These are phyloP conservation scores for Artemia sinica DNA, from an alignment of 2,888 invertebrate species.

Conservation along the genomic window DNA sequence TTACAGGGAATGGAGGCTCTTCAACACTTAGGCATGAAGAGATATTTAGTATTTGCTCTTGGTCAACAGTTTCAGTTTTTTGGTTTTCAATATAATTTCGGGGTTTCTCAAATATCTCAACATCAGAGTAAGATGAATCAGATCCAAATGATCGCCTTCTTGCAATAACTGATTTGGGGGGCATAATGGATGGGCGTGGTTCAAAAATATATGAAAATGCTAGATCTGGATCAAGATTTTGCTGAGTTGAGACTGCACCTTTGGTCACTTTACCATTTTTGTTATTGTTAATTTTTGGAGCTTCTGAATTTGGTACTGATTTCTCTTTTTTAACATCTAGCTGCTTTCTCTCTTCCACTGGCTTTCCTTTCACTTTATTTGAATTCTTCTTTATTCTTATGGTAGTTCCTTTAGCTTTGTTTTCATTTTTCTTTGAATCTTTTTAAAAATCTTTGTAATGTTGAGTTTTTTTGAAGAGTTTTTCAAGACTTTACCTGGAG, in stretches of 20 bases:
- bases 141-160: constrained; percentile 6
- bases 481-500: neutral
- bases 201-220: constrained; percentile 2
- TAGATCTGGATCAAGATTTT: neutral
- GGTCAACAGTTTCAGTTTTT: neutral
- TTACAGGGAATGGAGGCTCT: neutral
- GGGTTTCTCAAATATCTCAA: neutral
- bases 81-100: neutral
- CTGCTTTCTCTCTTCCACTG: no score
- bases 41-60: neutral
- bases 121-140: neutral
- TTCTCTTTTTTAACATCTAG: no score
- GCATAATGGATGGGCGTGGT: constrained; percentile 4
- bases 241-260: neutral
- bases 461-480: neutral
- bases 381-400: neutral
- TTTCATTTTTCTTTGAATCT: neutral
- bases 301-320: no score
- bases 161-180: neutral
- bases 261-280: no score
- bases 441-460: neutral
- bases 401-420: neutral
- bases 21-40: neutral
- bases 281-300: no score
- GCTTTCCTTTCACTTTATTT: neutral